phyloP scores from a whole-genome alignment of 2,113 vertebrate genomes.

The Lathamus discolor region DNA sequence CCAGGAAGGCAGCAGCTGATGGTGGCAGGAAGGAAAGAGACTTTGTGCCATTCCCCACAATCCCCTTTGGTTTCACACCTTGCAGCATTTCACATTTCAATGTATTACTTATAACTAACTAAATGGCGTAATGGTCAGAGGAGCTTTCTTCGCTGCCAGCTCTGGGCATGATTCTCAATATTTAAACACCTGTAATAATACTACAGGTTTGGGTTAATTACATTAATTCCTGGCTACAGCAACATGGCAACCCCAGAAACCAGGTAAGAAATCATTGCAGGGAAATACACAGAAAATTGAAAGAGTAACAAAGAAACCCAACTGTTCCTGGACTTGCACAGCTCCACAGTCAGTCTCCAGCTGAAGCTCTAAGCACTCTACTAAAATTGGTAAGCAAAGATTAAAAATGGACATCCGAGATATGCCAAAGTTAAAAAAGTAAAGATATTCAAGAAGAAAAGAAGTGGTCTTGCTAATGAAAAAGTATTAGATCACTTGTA shows the following conservation, averaged over 20 bases:
- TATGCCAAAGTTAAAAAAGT: not conserved
- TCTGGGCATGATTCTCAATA: not conserved
- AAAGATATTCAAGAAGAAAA: not conserved
- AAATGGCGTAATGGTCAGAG: not conserved
- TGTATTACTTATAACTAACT: not conserved
- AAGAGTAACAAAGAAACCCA: not conserved
- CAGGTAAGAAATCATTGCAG: not conserved
- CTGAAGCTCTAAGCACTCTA: not conserved
- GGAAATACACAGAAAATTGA: not conserved
- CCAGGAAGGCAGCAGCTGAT: not conserved
- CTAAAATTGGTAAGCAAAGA: not conserved
- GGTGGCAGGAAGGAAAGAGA: not conserved
- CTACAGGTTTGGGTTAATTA: not conserved
- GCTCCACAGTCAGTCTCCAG: rapidly evolving
- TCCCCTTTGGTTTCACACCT: not conserved
- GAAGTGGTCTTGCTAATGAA: not conserved
- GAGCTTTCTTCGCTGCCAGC: not conserved
- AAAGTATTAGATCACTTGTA: not conserved
- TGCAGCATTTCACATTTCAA: not conserved
- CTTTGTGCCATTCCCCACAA: not conserved
- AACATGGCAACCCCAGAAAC: not conserved
- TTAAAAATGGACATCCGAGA: not conserved
- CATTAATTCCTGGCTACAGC: not conserved
- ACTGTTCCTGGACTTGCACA: not conserved
- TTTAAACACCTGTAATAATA: not conserved